Base-by-base conservation (phyloP, 2,888 invertebrate species). In the Sminthurinus aureus region DNA sequence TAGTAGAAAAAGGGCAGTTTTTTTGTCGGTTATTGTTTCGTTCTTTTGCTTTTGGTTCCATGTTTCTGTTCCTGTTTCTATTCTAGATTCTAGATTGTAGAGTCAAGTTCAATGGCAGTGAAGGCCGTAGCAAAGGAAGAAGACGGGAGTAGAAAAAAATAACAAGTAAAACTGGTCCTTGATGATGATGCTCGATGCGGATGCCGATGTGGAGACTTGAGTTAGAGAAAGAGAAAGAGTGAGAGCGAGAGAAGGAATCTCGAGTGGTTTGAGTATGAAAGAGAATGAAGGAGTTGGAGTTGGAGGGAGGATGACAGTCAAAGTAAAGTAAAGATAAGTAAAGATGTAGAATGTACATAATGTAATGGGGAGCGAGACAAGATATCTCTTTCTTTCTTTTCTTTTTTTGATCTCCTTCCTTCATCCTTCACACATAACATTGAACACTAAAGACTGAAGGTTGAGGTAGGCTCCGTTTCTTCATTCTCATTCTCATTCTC, bases 401-500 rank as follows among this genome's bases (percentile, higher is more conserved):
- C 58, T 58, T 18, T 18, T 58, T 58, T 58, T 58, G 58, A 18
- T 58, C 58, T 58, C 18, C 4, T 58, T 58, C 18, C 4, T 58
- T 58, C 58, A 38, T 38, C 38, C 38, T 58, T 58, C 58, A 58
- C 58, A 58, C 58, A 58, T 6, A 38, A 38, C 38, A 38, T 6
- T 1, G 38, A 38, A 6, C 38, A 38, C 6, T 4, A 38, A 38
- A 38, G 3, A 38, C n/a, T 67, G 67, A n/a, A 67, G n/a, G 67
- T 71, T 71, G 71, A 71, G 71, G 71, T 71, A 71, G 71, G 71
- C 24, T 71, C 71, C 71, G 71, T 24, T 38, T 38, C 38, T 38
- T 6, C 38, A 38, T 38, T 58, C 18, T 58, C 58, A 3, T 6
- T 58, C 58, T 58, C 18, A 15, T 18, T 58, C 18, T 58, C 58